phyloP scores from a whole-genome alignment of 1,140 invertebrate species.

The Drosophila micromelanica region DNA sequence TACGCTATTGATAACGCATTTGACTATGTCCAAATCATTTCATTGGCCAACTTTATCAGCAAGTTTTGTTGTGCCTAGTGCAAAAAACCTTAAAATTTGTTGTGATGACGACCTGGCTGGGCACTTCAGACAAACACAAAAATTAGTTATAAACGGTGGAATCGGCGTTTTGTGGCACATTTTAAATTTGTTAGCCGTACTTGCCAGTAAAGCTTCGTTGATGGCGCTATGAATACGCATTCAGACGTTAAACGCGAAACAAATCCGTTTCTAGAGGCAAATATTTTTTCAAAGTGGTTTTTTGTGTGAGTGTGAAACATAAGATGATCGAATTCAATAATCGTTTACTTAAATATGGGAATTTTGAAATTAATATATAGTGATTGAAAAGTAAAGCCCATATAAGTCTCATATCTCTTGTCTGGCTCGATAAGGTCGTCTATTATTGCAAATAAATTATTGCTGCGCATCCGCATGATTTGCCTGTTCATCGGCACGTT shows the following conservation, averaged over 20 bases:
- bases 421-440: conserved; percentile 17
- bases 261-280: conserved; percentile 65
- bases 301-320: conserved; percentile 61
- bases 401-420: background rate
- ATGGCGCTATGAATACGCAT: conserved; percentile 60
- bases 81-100: conserved; percentile 40
- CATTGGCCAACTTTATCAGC: conserved; percentile 44
- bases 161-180: conserved; percentile 27
- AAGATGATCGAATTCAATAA: too few relatives aligned
- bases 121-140: conserved; percentile 1
- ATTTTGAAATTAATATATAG: background rate
- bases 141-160: conserved; percentile 42
- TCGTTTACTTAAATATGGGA: too few relatives aligned
- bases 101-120: conserved; percentile 8
- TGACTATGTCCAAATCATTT: conserved; percentile 24
- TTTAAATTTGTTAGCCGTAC: conserved; percentile 30
- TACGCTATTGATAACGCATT: conserved; percentile 39
- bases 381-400: conserved; percentile 7
- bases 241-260: conserved; percentile 43
- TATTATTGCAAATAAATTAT: background rate
- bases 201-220: conserved; percentile 16
- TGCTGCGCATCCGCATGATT: conserved; percentile 7
- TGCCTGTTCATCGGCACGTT: conserved; percentile 45
- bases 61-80: conserved; percentile 58
- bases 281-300: conserved; percentile 67